phyloP scores from a whole-genome alignment of 2,797 vertebrate genomes.

The Benthosema pterotum region DNA sequence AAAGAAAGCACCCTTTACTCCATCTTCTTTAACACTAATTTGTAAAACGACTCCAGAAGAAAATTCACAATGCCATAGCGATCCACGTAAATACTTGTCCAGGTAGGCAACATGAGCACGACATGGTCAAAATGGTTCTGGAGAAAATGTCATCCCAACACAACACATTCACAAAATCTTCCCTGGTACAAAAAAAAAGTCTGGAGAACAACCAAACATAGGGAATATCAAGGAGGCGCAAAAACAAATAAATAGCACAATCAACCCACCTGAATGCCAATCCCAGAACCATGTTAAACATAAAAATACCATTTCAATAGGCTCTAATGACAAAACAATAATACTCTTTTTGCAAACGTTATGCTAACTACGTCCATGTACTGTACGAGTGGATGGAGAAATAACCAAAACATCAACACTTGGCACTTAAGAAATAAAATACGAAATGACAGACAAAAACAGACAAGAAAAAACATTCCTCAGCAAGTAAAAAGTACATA shows the following conservation, averaged over 20 bases:
- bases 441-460: constrained; percentile 11
- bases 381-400: constrained; percentile 57
- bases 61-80: constrained; percentile 72
- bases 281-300: constrained; percentile 65
- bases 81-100: constrained; percentile 70
- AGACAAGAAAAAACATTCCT: constrained; percentile 73
- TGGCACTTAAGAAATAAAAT: constrained; percentile 71
- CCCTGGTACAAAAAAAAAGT: constrained; percentile 40
- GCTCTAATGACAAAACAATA: constrained; percentile 60
- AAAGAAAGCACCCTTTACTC: constrained; percentile 67
- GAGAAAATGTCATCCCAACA: constrained; percentile 54
- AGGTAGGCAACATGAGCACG: constrained; percentile 32
- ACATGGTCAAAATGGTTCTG: not conserved
- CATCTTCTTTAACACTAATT: constrained; percentile 64
- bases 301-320: constrained; percentile 55
- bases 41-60: constrained; percentile 69
- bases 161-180: constrained; percentile 67
- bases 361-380: constrained; percentile 66
- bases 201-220: constrained; percentile 56
- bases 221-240: constrained; percentile 58
- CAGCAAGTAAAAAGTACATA: constrained; percentile 69
- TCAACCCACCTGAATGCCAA: constrained; percentile 47
- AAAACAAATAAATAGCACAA: constrained; percentile 66
- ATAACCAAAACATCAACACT: constrained; percentile 67
- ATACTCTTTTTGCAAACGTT: constrained; percentile 58